These are phyloP conservation scores for Capitulum mitella DNA, from an alignment of 2,888 invertebrate species.

Conservation along the genomic window DNA sequence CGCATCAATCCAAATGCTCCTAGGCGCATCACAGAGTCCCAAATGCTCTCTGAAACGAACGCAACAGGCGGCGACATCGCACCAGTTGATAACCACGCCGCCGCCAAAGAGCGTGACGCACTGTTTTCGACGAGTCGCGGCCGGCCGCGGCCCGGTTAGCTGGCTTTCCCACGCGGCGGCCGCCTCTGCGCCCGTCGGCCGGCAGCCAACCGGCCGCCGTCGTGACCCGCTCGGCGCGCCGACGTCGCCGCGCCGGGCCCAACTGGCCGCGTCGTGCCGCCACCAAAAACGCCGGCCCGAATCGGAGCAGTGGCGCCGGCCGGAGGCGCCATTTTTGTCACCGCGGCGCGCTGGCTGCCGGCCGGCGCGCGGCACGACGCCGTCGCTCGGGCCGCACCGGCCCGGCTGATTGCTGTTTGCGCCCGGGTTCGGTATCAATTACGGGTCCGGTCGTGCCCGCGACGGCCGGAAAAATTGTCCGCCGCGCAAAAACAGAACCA, in stretches of 20 bases:
- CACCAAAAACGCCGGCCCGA: constrained; percentile 4
- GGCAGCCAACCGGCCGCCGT: not conserved
- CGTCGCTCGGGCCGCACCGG: not conserved
- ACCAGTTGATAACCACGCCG: not conserved
- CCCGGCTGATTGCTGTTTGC: not conserved
- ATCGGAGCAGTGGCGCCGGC: constrained; percentile 9
- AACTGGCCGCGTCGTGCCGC: not conserved
- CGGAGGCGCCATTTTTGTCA: not conserved
- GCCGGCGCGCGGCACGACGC: not conserved
- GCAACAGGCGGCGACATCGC: not conserved
- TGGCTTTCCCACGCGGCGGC: not conserved
- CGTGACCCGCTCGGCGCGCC: not conserved
- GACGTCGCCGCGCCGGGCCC: not conserved
- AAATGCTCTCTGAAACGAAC: too few relatives aligned
- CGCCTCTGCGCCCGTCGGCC: too few relatives aligned
- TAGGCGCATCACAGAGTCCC: too few relatives aligned
- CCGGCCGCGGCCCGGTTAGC: not conserved
- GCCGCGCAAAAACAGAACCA: constrained; percentile 6
- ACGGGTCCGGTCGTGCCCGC: not conserved
- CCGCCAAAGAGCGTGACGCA: not conserved
- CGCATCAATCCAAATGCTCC: too few relatives aligned
- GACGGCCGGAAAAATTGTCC: not conserved
- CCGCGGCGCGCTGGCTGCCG: too few relatives aligned
- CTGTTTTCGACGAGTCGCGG: too few relatives aligned
- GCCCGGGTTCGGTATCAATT: not conserved